Percentiles rank a stretch among this genome's conserved stretches.
phyloP scores from a whole-genome alignment of 2,888 invertebrate genomes.

The Candidula unifasciata region DNA sequence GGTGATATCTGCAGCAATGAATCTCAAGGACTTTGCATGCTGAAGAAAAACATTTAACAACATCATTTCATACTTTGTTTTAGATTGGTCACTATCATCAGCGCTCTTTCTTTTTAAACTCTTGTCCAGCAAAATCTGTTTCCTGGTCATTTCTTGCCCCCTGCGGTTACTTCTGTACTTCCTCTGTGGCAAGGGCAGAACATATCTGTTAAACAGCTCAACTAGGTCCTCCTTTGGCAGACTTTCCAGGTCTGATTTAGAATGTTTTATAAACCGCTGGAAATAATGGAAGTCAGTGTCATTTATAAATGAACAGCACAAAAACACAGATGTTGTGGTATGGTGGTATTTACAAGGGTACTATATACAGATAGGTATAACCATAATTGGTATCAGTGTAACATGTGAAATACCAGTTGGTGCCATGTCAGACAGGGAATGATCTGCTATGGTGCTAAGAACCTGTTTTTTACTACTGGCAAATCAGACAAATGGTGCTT shows the following conservation, averaged over 20 bases:
- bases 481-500: too few relatives aligned
- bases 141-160: constrained; percentile 69
- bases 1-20: too few relatives aligned
- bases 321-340: not conserved
- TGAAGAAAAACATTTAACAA: too few relatives aligned
- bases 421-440: too few relatives aligned
- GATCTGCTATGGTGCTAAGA: too few relatives aligned
- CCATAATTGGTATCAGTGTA: too few relatives aligned
- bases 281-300: not conserved
- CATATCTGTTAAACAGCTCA: constrained; percentile 69
- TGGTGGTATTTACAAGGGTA: not conserved
- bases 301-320: not conserved
- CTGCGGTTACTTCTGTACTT: constrained; percentile 69
- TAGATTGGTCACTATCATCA: constrained; percentile 57
- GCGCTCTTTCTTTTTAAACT: constrained; percentile 58
- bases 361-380: not conserved
- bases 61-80: constrained; percentile 51
- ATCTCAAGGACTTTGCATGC: too few relatives aligned
- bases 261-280: constrained; percentile 52
- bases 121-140: constrained; percentile 65
- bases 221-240: constrained; percentile 63
- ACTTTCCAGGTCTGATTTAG: constrained; percentile 54
- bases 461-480: too few relatives aligned
- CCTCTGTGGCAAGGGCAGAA: constrained; percentile 73
- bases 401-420: too few relatives aligned